Evolutionary conservation across 2,888 invertebrate species (phyloP).

Genomic region (Allacma fusca): DNA sequence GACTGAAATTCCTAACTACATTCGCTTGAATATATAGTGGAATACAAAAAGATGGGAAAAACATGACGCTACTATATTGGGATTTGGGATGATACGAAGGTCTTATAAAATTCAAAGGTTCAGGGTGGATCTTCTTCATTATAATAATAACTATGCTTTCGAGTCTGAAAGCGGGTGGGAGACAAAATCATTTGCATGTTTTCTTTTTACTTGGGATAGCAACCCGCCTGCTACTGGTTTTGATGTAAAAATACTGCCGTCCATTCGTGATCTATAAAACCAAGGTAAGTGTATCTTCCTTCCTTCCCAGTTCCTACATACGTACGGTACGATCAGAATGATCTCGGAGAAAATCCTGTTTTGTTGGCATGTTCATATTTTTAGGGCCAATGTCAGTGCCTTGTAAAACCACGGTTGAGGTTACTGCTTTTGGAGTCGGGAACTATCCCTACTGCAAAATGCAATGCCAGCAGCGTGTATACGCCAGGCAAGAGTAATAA

Average conservation of each 20-base stretch:
- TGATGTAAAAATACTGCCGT: neutral
- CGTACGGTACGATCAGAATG: neutral
- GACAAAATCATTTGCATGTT: too few species aligned
- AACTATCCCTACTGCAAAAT: neutral
- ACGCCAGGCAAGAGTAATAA: conserved; percentile 28
- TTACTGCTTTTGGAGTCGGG: neutral
- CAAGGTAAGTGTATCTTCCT: neutral
- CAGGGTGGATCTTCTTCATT: too few species aligned
- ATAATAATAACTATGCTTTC: too few species aligned
- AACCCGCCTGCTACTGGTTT: too few species aligned
- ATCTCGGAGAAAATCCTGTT: conserved; percentile 11
- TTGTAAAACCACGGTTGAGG: conserved; percentile 34
- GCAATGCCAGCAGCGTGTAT: neutral
- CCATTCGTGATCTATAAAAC: conserved; percentile 1
- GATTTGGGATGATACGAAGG: too few species aligned
- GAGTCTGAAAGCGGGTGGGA: too few species aligned
- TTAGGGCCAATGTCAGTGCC: conserved; percentile 32
- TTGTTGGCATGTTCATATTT: conserved; percentile 26
- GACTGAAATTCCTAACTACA: too few species aligned
- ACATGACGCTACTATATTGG: too few species aligned
- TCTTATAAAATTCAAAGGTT: too few species aligned
- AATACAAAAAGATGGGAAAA: too few species aligned
- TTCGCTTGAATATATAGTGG: too few species aligned
- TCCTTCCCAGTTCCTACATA: neutral
- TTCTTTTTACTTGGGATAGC: too few species aligned